These are phyloP conservation scores for Melanostigma gelatinosum DNA, from an alignment of 2,113 vertebrate species.

Conservation along the genomic window DNA sequence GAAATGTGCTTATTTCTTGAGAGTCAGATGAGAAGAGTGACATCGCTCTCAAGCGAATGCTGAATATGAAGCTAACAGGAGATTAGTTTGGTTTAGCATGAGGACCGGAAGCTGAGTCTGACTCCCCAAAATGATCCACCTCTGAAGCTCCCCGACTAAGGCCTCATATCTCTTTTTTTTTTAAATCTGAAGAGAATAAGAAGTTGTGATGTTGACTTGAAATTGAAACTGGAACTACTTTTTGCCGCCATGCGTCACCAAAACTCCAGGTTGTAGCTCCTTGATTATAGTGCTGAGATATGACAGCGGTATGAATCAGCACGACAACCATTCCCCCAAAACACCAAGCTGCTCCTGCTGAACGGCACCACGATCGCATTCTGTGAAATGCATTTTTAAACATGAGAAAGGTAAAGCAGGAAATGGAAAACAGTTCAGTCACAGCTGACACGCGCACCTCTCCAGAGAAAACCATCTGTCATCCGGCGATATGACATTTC, in stretches of 20 bases:
- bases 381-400: too few relatives aligned
- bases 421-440: too few relatives aligned
- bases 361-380: too few relatives aligned
- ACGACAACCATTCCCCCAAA: too few relatives aligned
- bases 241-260: not conserved
- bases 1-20: not conserved
- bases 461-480: too few relatives aligned
- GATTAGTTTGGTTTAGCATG: not conserved
- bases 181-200: not conserved
- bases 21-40: not conserved
- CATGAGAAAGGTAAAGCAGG: too few relatives aligned
- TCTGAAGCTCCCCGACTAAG: not conserved
- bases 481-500: too few relatives aligned
- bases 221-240: not conserved
- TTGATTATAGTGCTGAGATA: not conserved
- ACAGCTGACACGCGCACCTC: too few relatives aligned
- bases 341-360: too few relatives aligned
- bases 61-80: not conserved
- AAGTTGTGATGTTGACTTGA: not conserved
- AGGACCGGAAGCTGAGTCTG: not conserved
- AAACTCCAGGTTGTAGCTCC: not conserved
- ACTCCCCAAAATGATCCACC: not conserved
- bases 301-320: too few relatives aligned
- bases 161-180: not conserved
- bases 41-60: not conserved